phyloP scores from a whole-genome alignment of 2,113 vertebrate species.

The Oceanites oceanicus region DNA sequence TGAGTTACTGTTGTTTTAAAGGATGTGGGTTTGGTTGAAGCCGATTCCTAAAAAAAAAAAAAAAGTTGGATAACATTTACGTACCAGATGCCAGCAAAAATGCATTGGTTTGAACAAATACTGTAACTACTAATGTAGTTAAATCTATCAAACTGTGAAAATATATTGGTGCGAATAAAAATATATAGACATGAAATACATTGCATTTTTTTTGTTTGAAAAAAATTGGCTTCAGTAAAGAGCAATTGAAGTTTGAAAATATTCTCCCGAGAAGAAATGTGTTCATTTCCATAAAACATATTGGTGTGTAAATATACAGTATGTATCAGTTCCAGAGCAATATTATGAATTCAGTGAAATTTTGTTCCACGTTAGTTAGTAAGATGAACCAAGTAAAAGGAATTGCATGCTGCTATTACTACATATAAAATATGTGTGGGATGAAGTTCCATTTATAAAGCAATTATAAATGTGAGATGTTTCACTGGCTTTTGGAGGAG shows the following conservation, averaged over 20 bases:
- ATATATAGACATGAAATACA: constrained; percentile 49
- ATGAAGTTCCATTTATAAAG: constrained; percentile 54
- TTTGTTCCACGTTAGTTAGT: constrained; percentile 39
- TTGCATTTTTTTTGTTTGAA: constrained; percentile 34
- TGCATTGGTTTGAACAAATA: constrained; percentile 54
- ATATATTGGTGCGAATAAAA: constrained; percentile 58
- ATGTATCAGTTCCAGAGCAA: constrained; percentile 48
- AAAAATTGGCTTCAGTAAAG: constrained; percentile 60
- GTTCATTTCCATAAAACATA: constrained; percentile 70
- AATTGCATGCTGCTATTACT: constrained; percentile 38
- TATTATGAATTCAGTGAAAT: constrained; percentile 64
- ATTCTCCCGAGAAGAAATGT: constrained; percentile 51
- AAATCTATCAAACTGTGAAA: constrained; percentile 66
- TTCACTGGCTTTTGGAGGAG: neutral
- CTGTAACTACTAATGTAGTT: constrained; percentile 64
- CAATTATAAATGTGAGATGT: constrained; percentile 57
- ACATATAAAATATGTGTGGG: constrained; percentile 55
- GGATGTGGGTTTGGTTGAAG: neutral
- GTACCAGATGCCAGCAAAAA: constrained; percentile 46
- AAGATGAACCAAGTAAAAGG: constrained; percentile 52
- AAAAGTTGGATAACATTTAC: neutral
- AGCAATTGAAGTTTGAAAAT: constrained; percentile 69
- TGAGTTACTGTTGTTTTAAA: neutral
- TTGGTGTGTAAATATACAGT: constrained; percentile 66
- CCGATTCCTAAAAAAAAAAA: neutral